Conservation (phyloP, 1,140 invertebrate species). For the Telenomus remus region DNA sequence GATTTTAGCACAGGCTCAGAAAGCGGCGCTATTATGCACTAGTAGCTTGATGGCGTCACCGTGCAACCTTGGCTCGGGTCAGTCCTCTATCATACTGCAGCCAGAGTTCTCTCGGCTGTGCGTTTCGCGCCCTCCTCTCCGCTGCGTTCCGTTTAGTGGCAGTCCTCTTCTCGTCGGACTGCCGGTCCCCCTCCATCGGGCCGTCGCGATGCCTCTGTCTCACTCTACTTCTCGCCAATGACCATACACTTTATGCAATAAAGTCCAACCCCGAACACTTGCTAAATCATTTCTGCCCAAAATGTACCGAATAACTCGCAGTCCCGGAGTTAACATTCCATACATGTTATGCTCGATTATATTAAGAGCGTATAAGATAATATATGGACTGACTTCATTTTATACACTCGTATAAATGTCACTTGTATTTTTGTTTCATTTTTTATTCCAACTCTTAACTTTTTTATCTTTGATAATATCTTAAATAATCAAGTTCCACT, state of each 20-base stretch:
- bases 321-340: background rate
- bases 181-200: slow-evolving; percentile 24
- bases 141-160: slow-evolving; percentile 47
- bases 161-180: slow-evolving; percentile 30
- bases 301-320: slow-evolving; percentile 1
- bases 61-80: slow-evolving; percentile 75
- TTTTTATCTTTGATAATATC: too few relatives aligned
- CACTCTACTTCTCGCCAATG: slow-evolving; percentile 50
- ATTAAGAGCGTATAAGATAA: background rate
- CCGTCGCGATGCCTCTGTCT: slow-evolving; percentile 35
- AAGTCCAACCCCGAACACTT: slow-evolving; percentile 25
- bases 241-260: slow-evolving; percentile 52
- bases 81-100: slow-evolving; percentile 74
- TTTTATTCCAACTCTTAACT: too few relatives aligned
- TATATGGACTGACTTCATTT: slow-evolving; percentile 4
- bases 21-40: slow-evolving; percentile 74
- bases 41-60: slow-evolving; percentile 74
- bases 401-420: slow-evolving; percentile 16
- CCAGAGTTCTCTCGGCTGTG: slow-evolving; percentile 55
- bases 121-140: slow-evolving; percentile 13
- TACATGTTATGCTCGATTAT: background rate
- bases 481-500: too few relatives aligned
- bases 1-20: slow-evolving; percentile 65
- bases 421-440: slow-evolving; percentile 4
- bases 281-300: slow-evolving; percentile 42